A percentile compares a stretch with the other conserved stretches of the same genome.
phyloP scores from a whole-genome alignment of 1,140 invertebrate species.

The Lysiphlebus fabarum region DNA sequence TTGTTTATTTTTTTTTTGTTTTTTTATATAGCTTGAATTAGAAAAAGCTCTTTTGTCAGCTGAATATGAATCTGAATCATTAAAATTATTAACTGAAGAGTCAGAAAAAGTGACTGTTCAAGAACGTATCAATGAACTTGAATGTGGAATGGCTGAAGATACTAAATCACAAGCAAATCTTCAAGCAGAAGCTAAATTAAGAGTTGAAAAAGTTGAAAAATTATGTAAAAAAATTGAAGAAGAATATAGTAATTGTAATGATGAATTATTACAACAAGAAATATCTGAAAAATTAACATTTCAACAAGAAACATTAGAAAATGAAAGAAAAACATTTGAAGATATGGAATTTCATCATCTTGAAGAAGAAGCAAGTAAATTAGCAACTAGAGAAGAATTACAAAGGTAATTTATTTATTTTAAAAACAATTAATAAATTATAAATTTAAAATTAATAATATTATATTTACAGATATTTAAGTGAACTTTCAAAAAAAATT shows the following conservation, averaged over 20 bases:
- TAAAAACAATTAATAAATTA: background rate
- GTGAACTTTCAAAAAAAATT: slow-evolving; percentile 64
- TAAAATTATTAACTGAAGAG: slow-evolving; percentile 68
- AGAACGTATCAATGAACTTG: slow-evolving; percentile 58
- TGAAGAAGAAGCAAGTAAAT: slow-evolving; percentile 82
- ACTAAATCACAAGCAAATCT: slow-evolving; percentile 48
- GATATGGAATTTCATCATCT: slow-evolving; percentile 91
- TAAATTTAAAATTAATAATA: background rate
- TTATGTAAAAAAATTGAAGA: slow-evolving; percentile 48
- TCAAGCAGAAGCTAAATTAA: slow-evolving; percentile 49
- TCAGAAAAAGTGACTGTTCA: slow-evolving; percentile 67
- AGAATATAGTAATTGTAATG: slow-evolving; percentile 35
- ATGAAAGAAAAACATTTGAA: slow-evolving; percentile 79
- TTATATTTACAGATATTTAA: slow-evolving; percentile 52
- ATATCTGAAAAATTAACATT: slow-evolving; percentile 39
- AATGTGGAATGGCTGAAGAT: slow-evolving; percentile 55
- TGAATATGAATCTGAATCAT: slow-evolving; percentile 74
- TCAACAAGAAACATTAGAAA: slow-evolving; percentile 67
- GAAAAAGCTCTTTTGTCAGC: slow-evolving; percentile 79
- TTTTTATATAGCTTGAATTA: slow-evolving; percentile 70
- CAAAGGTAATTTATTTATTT: slow-evolving; percentile 67
- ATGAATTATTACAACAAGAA: slow-evolving; percentile 36
- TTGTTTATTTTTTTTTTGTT: background rate
- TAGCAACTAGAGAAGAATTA: slow-evolving; percentile 77
- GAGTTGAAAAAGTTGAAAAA: slow-evolving; percentile 55